phyloP scores from a whole-genome alignment of 2,113 vertebrate genomes.

The Esox niger region DNA sequence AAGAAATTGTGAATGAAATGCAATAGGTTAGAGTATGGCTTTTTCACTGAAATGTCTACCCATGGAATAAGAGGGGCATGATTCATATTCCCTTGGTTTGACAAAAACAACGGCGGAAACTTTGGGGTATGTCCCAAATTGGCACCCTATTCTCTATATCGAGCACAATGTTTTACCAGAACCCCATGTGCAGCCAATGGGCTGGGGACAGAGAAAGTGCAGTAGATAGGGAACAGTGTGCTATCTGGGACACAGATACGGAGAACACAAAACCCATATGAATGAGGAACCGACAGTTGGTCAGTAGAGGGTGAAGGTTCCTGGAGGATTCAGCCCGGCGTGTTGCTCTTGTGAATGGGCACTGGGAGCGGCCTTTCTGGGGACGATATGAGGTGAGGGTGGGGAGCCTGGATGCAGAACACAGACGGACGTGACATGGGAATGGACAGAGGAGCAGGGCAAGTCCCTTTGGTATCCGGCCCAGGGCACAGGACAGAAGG shows the following conservation, averaged over 20 bases:
- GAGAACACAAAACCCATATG: neutral
- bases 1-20: conserved; percentile 37
- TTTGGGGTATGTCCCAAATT: too few species aligned
- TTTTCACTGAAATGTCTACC: conserved; percentile 35
- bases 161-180: too few species aligned
- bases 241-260: too few species aligned
- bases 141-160: too few species aligned
- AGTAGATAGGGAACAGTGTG: too few species aligned
- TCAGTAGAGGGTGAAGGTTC: neutral
- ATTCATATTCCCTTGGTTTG: conserved; percentile 1
- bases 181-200: neutral
- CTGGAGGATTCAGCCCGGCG: conserved; percentile 12
- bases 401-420: neutral
- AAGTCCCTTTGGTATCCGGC: conserved; percentile 56
- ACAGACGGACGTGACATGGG: conserved; percentile 17
- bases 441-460: conserved; percentile 30
- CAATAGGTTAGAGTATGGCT: conserved; percentile 65
- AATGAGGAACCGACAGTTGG: neutral
- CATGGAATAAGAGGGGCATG: neutral
- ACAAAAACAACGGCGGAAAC: neutral
- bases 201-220: too few species aligned
- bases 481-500: conserved; percentile 38
- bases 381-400: conserved; percentile 2
- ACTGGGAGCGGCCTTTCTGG: conserved; percentile 17
- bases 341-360: neutral